phyloP scores from a whole-genome alignment of 2,113 vertebrate genomes.

The Cavia porcellus region DNA sequence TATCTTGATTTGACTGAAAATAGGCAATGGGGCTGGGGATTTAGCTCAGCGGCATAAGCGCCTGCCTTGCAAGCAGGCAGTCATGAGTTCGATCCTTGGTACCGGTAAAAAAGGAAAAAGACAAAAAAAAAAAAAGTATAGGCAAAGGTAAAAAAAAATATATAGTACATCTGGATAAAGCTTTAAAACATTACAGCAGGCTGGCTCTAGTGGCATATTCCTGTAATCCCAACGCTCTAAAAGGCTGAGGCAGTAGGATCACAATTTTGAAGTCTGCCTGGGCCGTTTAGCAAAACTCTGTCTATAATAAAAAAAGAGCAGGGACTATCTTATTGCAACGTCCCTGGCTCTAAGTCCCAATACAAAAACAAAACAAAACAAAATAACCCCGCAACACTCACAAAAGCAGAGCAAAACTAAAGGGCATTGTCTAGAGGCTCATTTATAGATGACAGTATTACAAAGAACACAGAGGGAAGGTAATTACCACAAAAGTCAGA shows the following conservation, averaged over 20 bases:
- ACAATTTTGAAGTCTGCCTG: background rate
- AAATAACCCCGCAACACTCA: background rate
- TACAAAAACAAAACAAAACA: background rate
- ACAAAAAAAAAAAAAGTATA: too few relatives aligned
- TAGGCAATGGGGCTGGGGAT: too few relatives aligned
- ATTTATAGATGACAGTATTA: background rate
- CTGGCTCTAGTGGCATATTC: background rate
- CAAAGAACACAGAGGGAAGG: background rate
- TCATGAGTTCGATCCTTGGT: too few relatives aligned
- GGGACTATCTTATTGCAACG: background rate
- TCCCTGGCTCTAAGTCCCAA: background rate
- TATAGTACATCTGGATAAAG: background rate
- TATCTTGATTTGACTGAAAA: too few relatives aligned
- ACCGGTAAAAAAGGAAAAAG: too few relatives aligned
- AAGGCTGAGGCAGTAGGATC: background rate
- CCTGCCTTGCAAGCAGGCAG: too few relatives aligned
- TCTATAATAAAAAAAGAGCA: background rate
- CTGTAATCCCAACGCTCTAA: background rate
- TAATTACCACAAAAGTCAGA: background rate
- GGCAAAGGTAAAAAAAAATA: too few relatives aligned
- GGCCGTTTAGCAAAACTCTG: background rate
- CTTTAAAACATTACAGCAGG: slow-evolving; percentile 17
- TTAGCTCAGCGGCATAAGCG: too few relatives aligned
- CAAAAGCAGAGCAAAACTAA: background rate
- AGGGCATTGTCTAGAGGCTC: background rate